phyloP scores from a whole-genome alignment of 2,888 invertebrate species.

The Lasioglossum villosulum region DNA sequence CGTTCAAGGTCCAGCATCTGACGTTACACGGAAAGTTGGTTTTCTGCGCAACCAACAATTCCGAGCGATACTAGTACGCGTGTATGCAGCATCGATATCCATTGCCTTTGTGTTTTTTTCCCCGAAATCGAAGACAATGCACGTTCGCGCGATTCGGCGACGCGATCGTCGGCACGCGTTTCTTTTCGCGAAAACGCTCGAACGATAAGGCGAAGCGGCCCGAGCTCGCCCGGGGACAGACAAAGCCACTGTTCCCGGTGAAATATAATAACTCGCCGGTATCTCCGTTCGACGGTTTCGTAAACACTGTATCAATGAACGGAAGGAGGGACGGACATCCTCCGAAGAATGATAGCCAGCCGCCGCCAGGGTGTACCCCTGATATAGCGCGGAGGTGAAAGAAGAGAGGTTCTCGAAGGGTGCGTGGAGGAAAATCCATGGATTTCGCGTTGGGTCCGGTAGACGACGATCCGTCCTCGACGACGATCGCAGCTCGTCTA shows the following conservation, averaged over 20 bases:
- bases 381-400: slow-evolving; percentile 35
- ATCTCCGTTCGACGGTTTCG: slow-evolving; percentile 57
- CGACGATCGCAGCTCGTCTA: background rate
- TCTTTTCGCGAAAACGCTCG: slow-evolving; percentile 41
- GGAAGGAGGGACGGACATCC: slow-evolving; percentile 26
- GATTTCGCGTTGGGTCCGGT: background rate
- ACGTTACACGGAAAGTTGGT: background rate
- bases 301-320: slow-evolving; percentile 55
- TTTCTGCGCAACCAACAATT: background rate
- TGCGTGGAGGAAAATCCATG: background rate
- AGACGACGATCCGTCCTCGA: background rate
- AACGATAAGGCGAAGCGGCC: slow-evolving; percentile 39
- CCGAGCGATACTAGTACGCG: background rate
- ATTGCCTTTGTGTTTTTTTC: background rate
- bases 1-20: background rate
- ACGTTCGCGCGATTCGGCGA: slow-evolving; percentile 8
- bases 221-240: slow-evolving; percentile 19
- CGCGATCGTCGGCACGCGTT: slow-evolving; percentile 10
- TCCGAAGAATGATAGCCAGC: slow-evolving; percentile 20
- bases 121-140: slow-evolving; percentile 10
- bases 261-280: slow-evolving; percentile 56
- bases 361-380: background rate
- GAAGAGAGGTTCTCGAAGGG: background rate
- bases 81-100: background rate
- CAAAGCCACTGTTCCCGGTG: slow-evolving; percentile 39